These are phyloP conservation scores for Philaethria dido DNA, from an alignment of 2,888 invertebrate species.

Conservation along the genomic window DNA sequence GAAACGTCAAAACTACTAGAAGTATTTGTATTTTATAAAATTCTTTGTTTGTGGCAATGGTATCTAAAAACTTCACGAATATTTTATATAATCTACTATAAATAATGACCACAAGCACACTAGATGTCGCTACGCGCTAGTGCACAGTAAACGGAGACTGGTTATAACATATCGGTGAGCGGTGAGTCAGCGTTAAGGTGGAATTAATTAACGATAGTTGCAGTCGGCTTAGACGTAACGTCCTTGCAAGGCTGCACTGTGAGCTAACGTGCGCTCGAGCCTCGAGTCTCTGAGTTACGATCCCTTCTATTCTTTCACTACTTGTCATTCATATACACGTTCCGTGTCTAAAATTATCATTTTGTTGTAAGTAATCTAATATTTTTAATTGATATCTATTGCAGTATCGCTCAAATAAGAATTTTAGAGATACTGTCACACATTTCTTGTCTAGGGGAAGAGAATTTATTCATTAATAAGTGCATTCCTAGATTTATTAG, in stretches of 20 bases:
- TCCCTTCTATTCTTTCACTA: conserved; percentile 41
- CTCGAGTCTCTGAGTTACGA: conserved; percentile 47
- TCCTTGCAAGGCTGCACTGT: conserved; percentile 79
- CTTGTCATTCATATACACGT: neutral
- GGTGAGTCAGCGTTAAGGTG: conserved; percentile 74
- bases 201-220: conserved; percentile 76
- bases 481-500: no score
- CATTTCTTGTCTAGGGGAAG: neutral
- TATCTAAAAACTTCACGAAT: no score
- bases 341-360: neutral
- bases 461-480: no score
- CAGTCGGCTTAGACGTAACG: conserved; percentile 73
- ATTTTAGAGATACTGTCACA: neutral
- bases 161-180: conserved; percentile 34
- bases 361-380: neutral
- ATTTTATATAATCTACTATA: no score
- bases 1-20: no score
- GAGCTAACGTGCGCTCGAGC: conserved; percentile 61
- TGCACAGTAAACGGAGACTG: neutral
- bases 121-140: conserved; percentile 50
- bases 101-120: no score
- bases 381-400: no score
- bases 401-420: neutral
- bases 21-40: no score
- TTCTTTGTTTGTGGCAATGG: no score